A percentile compares a stretch with the other conserved stretches of the same genome.
phyloP scores from a whole-genome alignment of 2,113 vertebrate species.

The Oreotrochilus melanogaster region DNA sequence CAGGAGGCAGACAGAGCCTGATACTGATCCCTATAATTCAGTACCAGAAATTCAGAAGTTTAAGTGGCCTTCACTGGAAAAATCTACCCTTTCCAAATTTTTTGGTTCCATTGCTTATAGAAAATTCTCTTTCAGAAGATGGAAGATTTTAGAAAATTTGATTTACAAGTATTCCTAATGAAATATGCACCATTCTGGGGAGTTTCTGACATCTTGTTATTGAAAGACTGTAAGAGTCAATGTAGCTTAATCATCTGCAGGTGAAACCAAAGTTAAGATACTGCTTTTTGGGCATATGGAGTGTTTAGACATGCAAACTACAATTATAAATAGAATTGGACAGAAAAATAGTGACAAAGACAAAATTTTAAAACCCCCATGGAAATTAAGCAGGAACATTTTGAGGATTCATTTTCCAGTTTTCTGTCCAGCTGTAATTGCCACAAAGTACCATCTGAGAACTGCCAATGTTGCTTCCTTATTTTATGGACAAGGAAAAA shows the following conservation, averaged over 20 bases:
- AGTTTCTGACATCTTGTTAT: background rate
- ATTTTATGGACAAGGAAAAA: background rate
- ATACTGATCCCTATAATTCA: background rate
- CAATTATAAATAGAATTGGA: background rate
- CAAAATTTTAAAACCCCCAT: background rate
- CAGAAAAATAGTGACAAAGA: conserved; percentile 14
- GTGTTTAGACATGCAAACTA: conserved; percentile 6
- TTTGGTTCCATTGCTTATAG: background rate
- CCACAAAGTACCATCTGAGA: background rate
- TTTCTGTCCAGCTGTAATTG: conserved; percentile 13
- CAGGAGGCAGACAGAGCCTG: background rate
- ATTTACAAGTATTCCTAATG: background rate
- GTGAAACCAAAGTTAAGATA: background rate
- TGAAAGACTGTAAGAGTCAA: background rate
- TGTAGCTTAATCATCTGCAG: background rate
- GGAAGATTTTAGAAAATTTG: background rate
- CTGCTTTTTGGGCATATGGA: background rate
- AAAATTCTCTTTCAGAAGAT: background rate
- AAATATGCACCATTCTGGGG: background rate
- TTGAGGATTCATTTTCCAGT: background rate
- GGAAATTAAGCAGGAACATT: background rate
- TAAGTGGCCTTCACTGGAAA: background rate
- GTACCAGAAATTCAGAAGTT: background rate
- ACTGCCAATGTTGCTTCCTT: background rate
- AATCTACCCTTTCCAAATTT: background rate